Percentiles rank a stretch among this genome's conserved stretches.
Evolutionary conservation across 1,140 invertebrate species (phyloP).

Genomic region (Micrasema minimum): DNA sequence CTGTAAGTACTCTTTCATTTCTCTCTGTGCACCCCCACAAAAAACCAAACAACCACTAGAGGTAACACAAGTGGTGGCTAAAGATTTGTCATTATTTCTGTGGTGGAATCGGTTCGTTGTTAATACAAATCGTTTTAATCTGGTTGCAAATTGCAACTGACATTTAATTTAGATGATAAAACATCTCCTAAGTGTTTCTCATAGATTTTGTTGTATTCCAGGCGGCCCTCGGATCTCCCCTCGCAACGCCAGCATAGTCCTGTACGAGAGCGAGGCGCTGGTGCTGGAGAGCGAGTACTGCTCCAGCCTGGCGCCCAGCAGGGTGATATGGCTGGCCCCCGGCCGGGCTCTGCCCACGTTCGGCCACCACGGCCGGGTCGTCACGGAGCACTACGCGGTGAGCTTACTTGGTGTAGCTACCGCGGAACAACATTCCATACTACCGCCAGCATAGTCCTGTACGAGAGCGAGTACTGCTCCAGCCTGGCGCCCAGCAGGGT

Average conservation of each 20-base stretch:
- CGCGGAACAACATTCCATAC: not conserved
- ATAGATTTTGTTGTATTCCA: not conserved
- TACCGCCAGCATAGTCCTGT: not conserved
- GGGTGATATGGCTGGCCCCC: conserved; percentile 34
- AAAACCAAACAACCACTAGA: too few relatives aligned
- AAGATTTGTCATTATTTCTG: too few relatives aligned
- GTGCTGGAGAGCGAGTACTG: conserved; percentile 34
- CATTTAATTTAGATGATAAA: not conserved
- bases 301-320: not conserved
- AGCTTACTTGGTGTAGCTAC: too few relatives aligned
- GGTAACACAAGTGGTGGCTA: too few relatives aligned
- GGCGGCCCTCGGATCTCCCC: conserved; percentile 7
- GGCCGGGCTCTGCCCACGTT: conserved; percentile 10
- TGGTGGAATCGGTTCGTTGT: too few relatives aligned
- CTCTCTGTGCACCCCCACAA: too few relatives aligned
- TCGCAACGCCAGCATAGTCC: not conserved
- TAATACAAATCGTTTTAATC: not conserved
- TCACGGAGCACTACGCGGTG: conserved; percentile 24
- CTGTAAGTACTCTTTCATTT: too few relatives aligned
- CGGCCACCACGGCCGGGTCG: not conserved
- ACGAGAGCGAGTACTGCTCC: conserved; percentile 26
- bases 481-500: not conserved
- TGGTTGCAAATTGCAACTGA: not conserved
- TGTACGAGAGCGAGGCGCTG: not conserved
- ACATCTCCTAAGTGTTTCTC: not conserved